Evolutionary conservation across 2,113 vertebrate genomes (phyloP).

Genomic region (Calidris pygmaea): DNA sequence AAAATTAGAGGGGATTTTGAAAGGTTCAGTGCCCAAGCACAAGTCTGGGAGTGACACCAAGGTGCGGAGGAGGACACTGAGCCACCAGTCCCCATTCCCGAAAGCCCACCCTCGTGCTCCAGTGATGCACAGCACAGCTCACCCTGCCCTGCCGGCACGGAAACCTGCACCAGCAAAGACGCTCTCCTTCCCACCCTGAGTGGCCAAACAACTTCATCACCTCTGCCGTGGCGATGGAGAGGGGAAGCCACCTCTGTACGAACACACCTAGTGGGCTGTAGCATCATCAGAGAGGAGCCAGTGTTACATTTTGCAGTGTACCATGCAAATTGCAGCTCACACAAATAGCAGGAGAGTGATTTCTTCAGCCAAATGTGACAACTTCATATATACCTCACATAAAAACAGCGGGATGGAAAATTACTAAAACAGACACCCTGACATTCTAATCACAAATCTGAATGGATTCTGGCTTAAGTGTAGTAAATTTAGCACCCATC

Average conservation of each 20-base stretch:
- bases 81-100: fast-evolving
- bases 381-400: fast-evolving
- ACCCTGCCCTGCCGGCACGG: neutral
- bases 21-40: neutral
- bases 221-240: neutral
- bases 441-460: neutral
- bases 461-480: neutral
- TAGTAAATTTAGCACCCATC: neutral
- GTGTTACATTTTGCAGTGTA: neutral
- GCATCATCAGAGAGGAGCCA: neutral
- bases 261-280: neutral
- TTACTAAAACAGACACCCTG: neutral
- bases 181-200: neutral
- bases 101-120: neutral
- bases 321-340: neutral
- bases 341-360: neutral
- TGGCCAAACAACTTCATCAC: fast-evolving
- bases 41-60: fast-evolving
- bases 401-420: neutral
- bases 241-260: neutral
- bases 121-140: too few relatives aligned
- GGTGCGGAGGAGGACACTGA: neutral
- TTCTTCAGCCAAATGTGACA: neutral
- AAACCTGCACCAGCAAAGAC: neutral
- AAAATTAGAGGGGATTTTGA: neutral